Evolutionary conservation across 2,797 vertebrate genomes (phyloP).

Genomic region (Myiotriccus ornatus): DNA sequence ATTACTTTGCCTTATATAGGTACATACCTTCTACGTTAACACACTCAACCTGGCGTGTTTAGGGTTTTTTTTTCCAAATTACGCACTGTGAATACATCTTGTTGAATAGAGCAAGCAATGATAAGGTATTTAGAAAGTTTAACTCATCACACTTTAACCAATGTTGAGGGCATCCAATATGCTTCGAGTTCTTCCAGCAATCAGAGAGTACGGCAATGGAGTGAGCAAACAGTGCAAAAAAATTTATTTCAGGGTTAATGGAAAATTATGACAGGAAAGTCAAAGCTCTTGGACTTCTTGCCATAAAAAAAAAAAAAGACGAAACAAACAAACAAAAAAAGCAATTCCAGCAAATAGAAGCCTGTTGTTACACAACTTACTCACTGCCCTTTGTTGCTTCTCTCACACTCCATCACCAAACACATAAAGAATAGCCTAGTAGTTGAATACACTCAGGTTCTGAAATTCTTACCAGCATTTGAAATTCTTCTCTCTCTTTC

Average conservation of each 20-base stretch:
- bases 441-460: neutral
- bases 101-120: neutral
- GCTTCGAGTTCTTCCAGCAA: neutral
- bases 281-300: constrained; percentile 8
- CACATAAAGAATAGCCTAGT: neutral
- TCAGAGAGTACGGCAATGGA: neutral
- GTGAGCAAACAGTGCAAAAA: neutral
- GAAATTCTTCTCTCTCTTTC: constrained; percentile 90
- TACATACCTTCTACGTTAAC: neutral
- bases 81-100: neutral
- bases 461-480: constrained; percentile 85
- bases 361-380: neutral
- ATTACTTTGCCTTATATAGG: neutral
- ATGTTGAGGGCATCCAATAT: neutral
- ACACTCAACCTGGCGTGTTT: neutral
- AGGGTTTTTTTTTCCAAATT: neutral
- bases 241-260: neutral
- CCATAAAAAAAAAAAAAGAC: neutral
- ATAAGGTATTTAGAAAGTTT: neutral
- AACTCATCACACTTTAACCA: neutral
- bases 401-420: neutral
- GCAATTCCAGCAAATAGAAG: neutral
- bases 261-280: neutral
- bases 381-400: neutral
- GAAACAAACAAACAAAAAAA: neutral